A percentile compares a stretch with the other conserved stretches of the same genome.
These are phyloP conservation scores for Masnerella sp. DNA, from an alignment of 2,888 invertebrate genomes.

Conservation along the genomic window DNA sequence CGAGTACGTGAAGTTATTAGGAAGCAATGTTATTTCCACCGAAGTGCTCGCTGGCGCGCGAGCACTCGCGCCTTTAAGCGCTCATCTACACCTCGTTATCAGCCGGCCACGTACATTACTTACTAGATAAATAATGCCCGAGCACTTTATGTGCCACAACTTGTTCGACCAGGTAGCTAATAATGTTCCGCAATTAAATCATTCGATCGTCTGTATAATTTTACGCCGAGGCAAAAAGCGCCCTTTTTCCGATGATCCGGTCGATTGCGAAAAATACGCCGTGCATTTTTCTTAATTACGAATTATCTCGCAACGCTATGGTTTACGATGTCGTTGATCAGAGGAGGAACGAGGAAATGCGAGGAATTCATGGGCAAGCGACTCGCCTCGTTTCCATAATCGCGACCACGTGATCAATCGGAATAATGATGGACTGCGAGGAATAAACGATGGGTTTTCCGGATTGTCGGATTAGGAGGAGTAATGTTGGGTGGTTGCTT, in stretches of 20 bases:
- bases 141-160: conserved; percentile 53
- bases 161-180: conserved; percentile 49
- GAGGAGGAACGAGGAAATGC: conserved; percentile 20
- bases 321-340: conserved; percentile 24
- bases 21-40: conserved; percentile 61
- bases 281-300: conserved; percentile 27
- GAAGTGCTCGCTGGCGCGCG: conserved; percentile 33
- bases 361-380: conserved; percentile 17
- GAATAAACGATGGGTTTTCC: conserved; percentile 31
- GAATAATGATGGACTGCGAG: conserved; percentile 20
- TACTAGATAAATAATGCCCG: conserved; percentile 54
- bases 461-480: conserved; percentile 25
- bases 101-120: conserved; percentile 52
- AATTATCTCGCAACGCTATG: conserved; percentile 12
- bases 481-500: conserved; percentile 33
- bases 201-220: conserved; percentile 43
- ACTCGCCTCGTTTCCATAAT: conserved; percentile 36
- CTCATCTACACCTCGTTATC: conserved; percentile 63
- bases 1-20: conserved; percentile 68
- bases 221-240: conserved; percentile 1
- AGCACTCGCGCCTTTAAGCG: conserved; percentile 55
- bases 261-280: conserved; percentile 16
- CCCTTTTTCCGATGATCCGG: conserved; percentile 6
- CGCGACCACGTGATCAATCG: conserved; percentile 40
- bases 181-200: conserved; percentile 56